Evolutionary conservation across 2,888 invertebrate species (phyloP), one percentile per base, ranked within the genome.

Genomic region (Tachina lurida): DNA sequence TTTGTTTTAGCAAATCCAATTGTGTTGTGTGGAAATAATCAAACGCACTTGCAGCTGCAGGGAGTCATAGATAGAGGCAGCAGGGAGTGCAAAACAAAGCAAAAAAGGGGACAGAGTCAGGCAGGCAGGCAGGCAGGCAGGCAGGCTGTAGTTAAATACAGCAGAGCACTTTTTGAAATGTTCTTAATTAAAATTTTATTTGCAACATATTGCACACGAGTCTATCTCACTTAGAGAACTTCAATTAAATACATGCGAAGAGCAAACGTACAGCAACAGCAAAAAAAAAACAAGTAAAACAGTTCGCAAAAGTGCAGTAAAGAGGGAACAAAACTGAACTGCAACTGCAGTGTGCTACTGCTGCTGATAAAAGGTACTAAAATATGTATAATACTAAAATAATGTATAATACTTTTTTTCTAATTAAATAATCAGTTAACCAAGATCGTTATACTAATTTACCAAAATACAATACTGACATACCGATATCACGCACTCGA

Each of bases 161-260:
- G 70, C 78, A 62, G 19, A 81, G 76, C 65, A 75, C 82, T 75
- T 58, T 82, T 78, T 60, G 75, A 76, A 79, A 79, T 79, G 67
- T 79, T 83, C 82, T 82, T 86, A 86, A 86, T 86, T 86, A 86
- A 86, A 86, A 83, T 86, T 86, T 82, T 67, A 83, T 83, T 86
- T 86, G 79, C 82, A 79, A 82, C 75, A 86, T 79, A 82, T 83
- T 85, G 82, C 49, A 74, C 56, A 73, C 75, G 78, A 70, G 60
- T 68, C 75, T 75, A 65, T 68, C 75, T 75, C 75, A 76, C 80
- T 84, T 73, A 67, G 60, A 76, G 71, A 85, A 85, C 78, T 82
- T 86, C 76, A 83, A 83, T 86, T 83, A 79, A 82, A 86, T 86
- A 75, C 73, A 76, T 83, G 62, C 82, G 76, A 79, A 79, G 41